Evolutionary conservation across 2,113 vertebrate species (phyloP).

Genomic region (Pseudolaguvia tuberculata): DNA sequence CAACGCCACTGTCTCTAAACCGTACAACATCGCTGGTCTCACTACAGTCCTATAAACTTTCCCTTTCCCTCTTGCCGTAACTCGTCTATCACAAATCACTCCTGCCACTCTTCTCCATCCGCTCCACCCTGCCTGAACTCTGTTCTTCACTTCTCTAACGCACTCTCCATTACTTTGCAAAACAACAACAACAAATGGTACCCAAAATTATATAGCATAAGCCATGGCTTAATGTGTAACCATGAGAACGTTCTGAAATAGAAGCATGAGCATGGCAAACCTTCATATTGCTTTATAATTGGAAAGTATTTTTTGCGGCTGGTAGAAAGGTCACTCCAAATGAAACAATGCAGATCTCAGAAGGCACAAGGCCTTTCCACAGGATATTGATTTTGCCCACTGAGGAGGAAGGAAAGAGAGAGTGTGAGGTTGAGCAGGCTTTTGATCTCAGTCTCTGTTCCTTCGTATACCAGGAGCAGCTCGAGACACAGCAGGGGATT

Average conservation of each 20-base stretch:
- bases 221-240: not conserved
- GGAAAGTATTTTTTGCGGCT: conserved; percentile 1
- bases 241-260: not conserved
- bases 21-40: no score
- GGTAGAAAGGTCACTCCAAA: conserved; percentile 17
- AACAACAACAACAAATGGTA: no score
- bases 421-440: not conserved
- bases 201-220: no score
- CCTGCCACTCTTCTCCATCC: no score
- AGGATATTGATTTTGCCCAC: conserved; percentile 17
- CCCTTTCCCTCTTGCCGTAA: no score
- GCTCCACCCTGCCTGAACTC: no score
- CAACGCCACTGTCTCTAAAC: no score
- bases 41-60: no score
- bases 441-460: conserved; percentile 32
- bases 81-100: no score
- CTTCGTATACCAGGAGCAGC: conserved; percentile 2
- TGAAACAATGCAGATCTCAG: conserved; percentile 19
- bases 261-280: not conserved
- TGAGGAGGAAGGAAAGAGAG: conserved; percentile 18
- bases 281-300: conserved; percentile 1
- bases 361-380: conserved; percentile 8
- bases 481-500: conserved; percentile 16
- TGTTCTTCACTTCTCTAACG: no score
- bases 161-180: no score